Base-by-base conservation (phyloP, 2,888 invertebrate genomes). In the Acronicta leporina region DNA sequence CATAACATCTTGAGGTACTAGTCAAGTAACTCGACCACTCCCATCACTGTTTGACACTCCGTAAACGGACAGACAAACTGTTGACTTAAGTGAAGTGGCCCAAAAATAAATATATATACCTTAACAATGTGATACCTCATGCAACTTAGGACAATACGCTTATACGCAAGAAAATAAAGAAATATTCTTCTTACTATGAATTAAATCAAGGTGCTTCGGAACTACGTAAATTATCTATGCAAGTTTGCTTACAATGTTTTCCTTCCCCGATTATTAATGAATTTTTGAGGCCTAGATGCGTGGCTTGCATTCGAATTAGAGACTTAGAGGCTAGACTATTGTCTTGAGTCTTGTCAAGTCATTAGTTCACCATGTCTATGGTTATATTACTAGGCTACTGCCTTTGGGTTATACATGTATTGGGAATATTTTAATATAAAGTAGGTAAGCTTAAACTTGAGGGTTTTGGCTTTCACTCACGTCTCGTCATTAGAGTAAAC, bases 391-490 rank as follows among this genome's bases (percentile, higher is more conserved):
- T 9, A 30, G 30, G 30, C 33, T 33, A 74, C 63, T 65, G 47
- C 62, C 3, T 11, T 11, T 75, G 63, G 71, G 68, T 76, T 78
- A 70, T 77, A 75, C 72, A 72, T 77, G 83, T 82, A 82, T 84
- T 81, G 78, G 66, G 77, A 82, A 84, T 84, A 87, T 85, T 88
- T 87, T 81, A 86, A 85, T 85, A 83, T 77, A 81, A 86, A 68
- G 52, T 80, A 75, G 80, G 77, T n/a, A n/a, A 20, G 70, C 80
- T 75, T 85, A 82, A 80, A 81, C 74, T 74, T 66, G 73, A 77
- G 82, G 81, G 81, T 77, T 79, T 80, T 75, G 63, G 87, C 91
- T 92, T 92, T 92, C 91, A 89, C 91, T 91, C 91, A 90, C 89
- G 91, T 89, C 83, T 88, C 78, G 81, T 87, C 85, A 86, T 87